Base-by-base conservation (phyloP, 1,140 invertebrate genomes). In the Chionoecetes opilio region DNA sequence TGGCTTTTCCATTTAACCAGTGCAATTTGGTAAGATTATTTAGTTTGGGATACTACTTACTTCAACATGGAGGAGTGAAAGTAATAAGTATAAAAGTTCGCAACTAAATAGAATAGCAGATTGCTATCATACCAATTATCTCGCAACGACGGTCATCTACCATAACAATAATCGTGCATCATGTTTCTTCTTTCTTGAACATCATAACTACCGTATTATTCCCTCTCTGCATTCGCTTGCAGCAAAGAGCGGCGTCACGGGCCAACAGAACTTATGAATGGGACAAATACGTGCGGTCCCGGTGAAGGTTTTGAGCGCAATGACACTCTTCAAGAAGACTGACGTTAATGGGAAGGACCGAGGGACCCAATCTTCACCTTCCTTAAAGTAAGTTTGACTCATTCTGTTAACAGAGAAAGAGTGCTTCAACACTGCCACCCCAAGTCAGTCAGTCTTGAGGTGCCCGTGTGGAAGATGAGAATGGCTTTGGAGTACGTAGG, bases 311-410 rank as follows among this genome's bases (percentile, higher is more conserved):
- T 97, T 96, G 96, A 96, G 14, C 0, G 97, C 97, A 92, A 97
- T 98, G 95, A 96, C 96, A 26, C 53, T 98, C 29, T 97, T 97
- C 95, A 96, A 97, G 85, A 98, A 98, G 96, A 96, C 97, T 11
- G 97, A 98, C 11, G 97, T 98, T 0, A 98, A 98, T 96, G 98
- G 98, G 5, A 96, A 97, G n/a, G 97, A 97, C 26, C n/a, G n/a
- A 97, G 98, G 96, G 97, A 97, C 96, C 97, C 97, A 5, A 96
- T 98, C 6, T 98, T 97, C 96, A 97, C 97, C 8, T 98, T 97
- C 96, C 96, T 98, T 0, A 98, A 98, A 97, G 97, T 97, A 85
- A 53, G 89, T 53, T 21, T 11, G 29, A 11, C 29, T 9, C 17
- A 82, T 32, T n/a, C 3, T 46, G 17, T 38, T 8, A n/a, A 32